These are phyloP conservation scores for Cyprinodon tularosa DNA, from an alignment of 2,113 vertebrate species.

Conservation along the genomic window DNA sequence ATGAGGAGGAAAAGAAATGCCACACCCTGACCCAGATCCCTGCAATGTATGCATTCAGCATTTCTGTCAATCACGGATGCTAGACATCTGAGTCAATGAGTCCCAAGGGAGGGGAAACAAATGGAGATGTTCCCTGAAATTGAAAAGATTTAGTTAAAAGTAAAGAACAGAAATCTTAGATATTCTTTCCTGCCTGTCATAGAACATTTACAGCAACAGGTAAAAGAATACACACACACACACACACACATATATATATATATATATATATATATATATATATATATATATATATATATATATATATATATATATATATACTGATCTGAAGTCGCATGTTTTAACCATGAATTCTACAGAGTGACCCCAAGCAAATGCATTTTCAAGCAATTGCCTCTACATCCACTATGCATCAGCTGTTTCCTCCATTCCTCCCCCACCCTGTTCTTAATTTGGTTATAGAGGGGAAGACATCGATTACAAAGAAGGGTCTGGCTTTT, in stretches of 20 bases:
- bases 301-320: not conserved
- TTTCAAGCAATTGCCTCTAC: slow-evolving; percentile 53
- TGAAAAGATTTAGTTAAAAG: not conserved
- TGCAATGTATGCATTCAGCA: slow-evolving; percentile 54
- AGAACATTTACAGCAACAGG: not conserved
- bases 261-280: too few relatives aligned
- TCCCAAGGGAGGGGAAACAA: slow-evolving; percentile 42
- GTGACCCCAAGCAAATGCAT: slow-evolving; percentile 21
- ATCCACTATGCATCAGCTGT: slow-evolving; percentile 74
- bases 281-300: too few relatives aligned
- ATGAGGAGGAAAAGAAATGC: slow-evolving; percentile 55
- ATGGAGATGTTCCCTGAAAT: slow-evolving; percentile 6
- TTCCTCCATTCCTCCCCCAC: slow-evolving; percentile 68
- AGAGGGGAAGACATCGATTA: slow-evolving; percentile 60
- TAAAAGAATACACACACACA: not conserved
- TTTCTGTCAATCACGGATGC: slow-evolving; percentile 65
- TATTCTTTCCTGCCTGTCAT: not conserved
- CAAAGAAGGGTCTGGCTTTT: slow-evolving; percentile 40
- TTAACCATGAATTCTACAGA: slow-evolving; percentile 2
- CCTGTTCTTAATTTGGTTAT: slow-evolving; percentile 66
- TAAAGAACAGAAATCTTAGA: not conserved
- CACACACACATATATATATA: too few relatives aligned
- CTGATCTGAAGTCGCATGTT: not conserved
- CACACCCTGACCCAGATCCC: slow-evolving; percentile 72
- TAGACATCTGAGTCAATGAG: slow-evolving; percentile 54